Conservation (phyloP, 2,113 vertebrate genomes). For the Python bivittatus region DNA sequence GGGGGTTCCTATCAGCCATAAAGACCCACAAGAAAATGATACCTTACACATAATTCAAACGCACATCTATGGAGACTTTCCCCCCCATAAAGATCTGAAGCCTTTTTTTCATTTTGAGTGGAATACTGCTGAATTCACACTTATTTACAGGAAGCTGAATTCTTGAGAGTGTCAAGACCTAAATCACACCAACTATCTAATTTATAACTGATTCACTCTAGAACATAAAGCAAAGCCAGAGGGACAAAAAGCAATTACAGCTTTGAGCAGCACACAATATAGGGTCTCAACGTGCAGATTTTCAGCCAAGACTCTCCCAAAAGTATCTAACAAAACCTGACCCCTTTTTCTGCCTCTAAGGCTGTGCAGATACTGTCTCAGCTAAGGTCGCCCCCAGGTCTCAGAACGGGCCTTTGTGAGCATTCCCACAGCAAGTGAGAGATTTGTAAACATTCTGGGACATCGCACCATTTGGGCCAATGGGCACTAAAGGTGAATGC, state of each 20-base stretch:
- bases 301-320: neutral
- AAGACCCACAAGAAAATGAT: constrained; percentile 17
- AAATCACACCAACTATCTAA: constrained; percentile 41
- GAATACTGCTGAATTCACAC: constrained; percentile 29
- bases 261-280: constrained; percentile 29
- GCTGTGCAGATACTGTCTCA: neutral
- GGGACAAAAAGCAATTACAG: constrained; percentile 36
- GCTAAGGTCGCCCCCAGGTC: neutral
- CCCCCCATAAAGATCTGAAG: neutral
- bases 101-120: constrained; percentile 45
- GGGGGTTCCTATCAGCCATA: constrained; percentile 34
- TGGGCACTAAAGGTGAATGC: neutral
- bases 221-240: constrained; percentile 38
- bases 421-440: neutral
- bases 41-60: constrained; percentile 25
- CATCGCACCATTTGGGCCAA: neutral
- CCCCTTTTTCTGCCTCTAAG: neutral
- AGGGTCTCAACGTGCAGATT: neutral
- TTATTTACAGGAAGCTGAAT: constrained; percentile 30
- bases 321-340: neutral
- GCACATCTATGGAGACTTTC: constrained; percentile 14
- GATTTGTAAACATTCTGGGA: neutral
- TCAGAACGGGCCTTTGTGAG: neutral
- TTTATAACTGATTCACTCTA: constrained; percentile 32
- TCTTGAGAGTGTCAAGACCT: constrained; percentile 49